Evolutionary conservation across 2,888 invertebrate species (phyloP).

Genomic region (Tetramorium bicarinatum): DNA sequence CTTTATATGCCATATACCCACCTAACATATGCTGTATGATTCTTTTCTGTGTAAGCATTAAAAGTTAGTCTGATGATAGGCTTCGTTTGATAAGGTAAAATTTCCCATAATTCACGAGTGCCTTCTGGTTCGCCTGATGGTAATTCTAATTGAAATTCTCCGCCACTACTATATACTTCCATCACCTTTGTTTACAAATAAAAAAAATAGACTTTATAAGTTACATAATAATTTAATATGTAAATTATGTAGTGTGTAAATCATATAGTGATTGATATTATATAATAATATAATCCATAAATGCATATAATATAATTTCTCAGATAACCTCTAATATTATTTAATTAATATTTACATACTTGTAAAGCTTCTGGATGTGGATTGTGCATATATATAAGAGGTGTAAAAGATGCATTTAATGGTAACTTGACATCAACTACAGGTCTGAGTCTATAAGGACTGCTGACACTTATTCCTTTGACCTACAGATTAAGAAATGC

Average conservation of each 20-base stretch:
- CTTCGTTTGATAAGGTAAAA: constrained; percentile 95
- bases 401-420: constrained; percentile 95
- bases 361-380: constrained; percentile 95
- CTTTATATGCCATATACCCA: constrained; percentile 73
- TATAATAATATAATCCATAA: background rate
- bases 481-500: constrained; percentile 88
- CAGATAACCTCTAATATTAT: background rate
- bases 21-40: constrained; percentile 95
- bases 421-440: constrained; percentile 96
- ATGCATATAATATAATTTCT: background rate
- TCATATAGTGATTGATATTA: background rate
- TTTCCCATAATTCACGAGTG: constrained; percentile 94
- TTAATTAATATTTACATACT: constrained; percentile 87
- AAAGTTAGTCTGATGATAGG: constrained; percentile 95
- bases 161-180: constrained; percentile 95
- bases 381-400: constrained; percentile 97
- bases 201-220: background rate
- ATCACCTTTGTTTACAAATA: constrained; percentile 87
- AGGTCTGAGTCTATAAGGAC: constrained; percentile 96
- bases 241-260: no score
- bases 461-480: constrained; percentile 94
- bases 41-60: constrained; percentile 92
- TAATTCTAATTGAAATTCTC: constrained; percentile 95
- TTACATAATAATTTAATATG: background rate
- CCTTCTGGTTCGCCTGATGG: constrained; percentile 93